Evolutionary conservation across 53 echinoderm and acorn worm species (phyloP), one percentile per base, ranked within the genome.

Genomic region (Antedon mediterranea): DNA sequence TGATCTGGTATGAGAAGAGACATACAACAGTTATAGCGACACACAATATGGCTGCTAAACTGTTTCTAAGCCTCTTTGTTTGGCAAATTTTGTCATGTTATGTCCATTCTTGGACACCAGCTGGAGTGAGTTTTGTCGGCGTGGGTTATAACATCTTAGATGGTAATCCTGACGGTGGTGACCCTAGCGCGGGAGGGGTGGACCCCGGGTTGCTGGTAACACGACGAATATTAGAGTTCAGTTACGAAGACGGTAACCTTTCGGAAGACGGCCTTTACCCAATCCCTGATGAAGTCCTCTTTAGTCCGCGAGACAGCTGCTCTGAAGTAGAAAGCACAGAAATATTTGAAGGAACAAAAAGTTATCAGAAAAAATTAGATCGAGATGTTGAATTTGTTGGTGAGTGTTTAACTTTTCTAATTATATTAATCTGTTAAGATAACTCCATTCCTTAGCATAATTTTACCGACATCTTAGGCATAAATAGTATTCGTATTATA

Each of bases 41-140:
- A n/a, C n/a, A n/a, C 57, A 23, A 57, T 15, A 57, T 57, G 57
- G 57, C 57, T 6, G 57, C 9, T 18, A 57, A 26, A 23, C 57
- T 57, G 7, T 23, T 57, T 23, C 57, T 57, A 26, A 57, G 57
- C 26, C 20, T 57, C 15, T 1, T 57, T 8, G 57, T 57, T 18
- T 57, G 57, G 57, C 57, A 57, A 23, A 2, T 57, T 6, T 2
- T 23, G 23, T 57, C 57, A 26, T 57, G 11, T 20, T 57, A 26
- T 18, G 57, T 57, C 2, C 57, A 57, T 57, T 57, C 57, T 26
- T 57, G 57, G 57, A 57, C 76, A 9, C 76, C 76, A 5, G 76
- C 33, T 7, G 76, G 33, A 28, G 76, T 76, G 32, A 76, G 34
- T 33, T 33, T 33, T 34, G 34, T 76, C 34, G 76, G 76, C 76